Evolutionary conservation across 92 coral and sea anemone species (phyloP).

Genomic region (Bergia sp.): DNA sequence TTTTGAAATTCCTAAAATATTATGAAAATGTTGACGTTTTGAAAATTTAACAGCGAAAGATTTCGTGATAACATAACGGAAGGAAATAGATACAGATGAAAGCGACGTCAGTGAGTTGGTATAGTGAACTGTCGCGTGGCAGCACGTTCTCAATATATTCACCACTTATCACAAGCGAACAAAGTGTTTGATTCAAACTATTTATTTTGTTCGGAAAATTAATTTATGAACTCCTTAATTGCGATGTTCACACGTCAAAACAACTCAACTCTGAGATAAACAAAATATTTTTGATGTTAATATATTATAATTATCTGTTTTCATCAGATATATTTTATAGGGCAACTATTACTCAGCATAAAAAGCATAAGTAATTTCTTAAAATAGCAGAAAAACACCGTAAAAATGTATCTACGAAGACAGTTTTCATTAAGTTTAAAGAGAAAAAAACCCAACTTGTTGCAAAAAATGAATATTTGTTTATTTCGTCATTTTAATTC

Average conservation of each 20-base stretch:
- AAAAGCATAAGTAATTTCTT: too few relatives aligned
- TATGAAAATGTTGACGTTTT: background rate
- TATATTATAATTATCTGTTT: too few relatives aligned
- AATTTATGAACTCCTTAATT: background rate
- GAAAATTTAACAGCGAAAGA: background rate
- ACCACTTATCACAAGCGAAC: background rate
- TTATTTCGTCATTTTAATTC: background rate
- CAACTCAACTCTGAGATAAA: background rate
- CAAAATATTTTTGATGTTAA: too few relatives aligned
- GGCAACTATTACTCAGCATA: background rate
- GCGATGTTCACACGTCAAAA: background rate
- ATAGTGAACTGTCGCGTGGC: background rate
- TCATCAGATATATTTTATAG: background rate
- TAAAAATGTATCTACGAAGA: too few relatives aligned
- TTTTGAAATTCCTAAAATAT: background rate
- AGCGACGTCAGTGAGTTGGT: background rate
- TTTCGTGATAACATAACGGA: constrained; percentile 13
- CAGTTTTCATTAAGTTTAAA: background rate
- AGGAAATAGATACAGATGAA: background rate
- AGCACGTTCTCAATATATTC: background rate
- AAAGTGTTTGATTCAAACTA: background rate
- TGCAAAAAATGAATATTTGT: too few relatives aligned
- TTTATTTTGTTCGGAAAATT: background rate
- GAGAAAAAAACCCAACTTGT: background rate
- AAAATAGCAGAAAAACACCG: too few relatives aligned